phyloP scores from a whole-genome alignment of 2,888 invertebrate genomes.

The Cheilosia vernalis region DNA sequence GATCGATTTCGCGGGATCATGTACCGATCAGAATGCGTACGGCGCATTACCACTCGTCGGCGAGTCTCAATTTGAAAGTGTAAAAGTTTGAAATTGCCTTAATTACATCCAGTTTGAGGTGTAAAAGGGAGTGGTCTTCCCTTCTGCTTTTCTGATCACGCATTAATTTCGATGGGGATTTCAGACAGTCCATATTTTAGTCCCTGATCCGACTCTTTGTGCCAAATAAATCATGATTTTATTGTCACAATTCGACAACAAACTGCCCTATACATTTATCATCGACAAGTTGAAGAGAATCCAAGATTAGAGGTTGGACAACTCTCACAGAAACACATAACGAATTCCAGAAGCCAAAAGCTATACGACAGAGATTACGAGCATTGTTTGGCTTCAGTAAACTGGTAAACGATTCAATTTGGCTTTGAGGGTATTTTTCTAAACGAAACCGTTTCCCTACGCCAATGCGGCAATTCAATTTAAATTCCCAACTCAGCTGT shows the following conservation, averaged over 20 bases:
- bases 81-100: constrained; percentile 55
- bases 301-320: background rate
- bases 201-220: constrained; percentile 46
- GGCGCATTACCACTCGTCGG: constrained; percentile 33
- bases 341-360: constrained; percentile 60
- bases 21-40: constrained; percentile 54
- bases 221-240: constrained; percentile 62
- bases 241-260: constrained; percentile 36
- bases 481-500: constrained; percentile 43
- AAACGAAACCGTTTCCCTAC: constrained; percentile 16
- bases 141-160: background rate
- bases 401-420: constrained; percentile 67
- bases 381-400: constrained; percentile 55
- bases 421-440: constrained; percentile 50
- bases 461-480: constrained; percentile 11
- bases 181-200: constrained; percentile 8
- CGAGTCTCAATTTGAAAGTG: constrained; percentile 15
- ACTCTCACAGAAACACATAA: constrained; percentile 13
- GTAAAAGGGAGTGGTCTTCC: constrained; percentile 31
- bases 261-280: constrained; percentile 8
- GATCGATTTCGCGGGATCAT: constrained; percentile 19
- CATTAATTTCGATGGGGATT: background rate
- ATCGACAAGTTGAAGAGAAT: background rate
- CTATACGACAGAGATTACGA: constrained; percentile 50
- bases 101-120: constrained; percentile 55